A percentile compares a stretch with the other conserved stretches of the same genome.
Evolutionary conservation across 2,888 invertebrate genomes (phyloP).

Genomic region (Ditylenchus weischeri): DNA sequence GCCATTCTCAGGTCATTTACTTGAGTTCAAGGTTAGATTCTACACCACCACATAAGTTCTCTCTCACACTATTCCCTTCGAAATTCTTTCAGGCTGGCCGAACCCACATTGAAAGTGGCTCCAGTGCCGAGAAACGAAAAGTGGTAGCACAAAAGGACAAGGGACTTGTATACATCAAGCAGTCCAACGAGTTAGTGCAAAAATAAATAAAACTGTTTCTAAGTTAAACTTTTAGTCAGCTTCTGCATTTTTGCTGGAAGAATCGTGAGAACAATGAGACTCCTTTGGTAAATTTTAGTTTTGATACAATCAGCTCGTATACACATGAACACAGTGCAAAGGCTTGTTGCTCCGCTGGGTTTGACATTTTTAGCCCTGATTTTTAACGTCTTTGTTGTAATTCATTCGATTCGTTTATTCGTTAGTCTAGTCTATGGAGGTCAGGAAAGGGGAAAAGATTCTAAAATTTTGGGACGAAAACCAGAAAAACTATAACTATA

Average conservation of each 20-base stretch:
- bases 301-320: too few species aligned
- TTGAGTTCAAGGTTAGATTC: conserved; percentile 38
- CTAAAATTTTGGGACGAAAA: too few species aligned
- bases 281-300: conserved; percentile 26
- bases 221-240: conserved; percentile 6
- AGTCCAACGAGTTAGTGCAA: conserved; percentile 65
- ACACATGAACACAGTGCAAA: too few species aligned
- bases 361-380: too few species aligned
- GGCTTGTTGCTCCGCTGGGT: too few species aligned
- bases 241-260: conserved; percentile 97
- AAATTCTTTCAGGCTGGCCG: conserved; percentile 44
- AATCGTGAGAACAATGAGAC: conserved; percentile 77
- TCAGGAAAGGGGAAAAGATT: too few species aligned
- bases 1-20: conserved; percentile 26
- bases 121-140: conserved; percentile 52
- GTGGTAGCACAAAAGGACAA: conserved; percentile 68
- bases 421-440: too few species aligned
- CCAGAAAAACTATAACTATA: too few species aligned
- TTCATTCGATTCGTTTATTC: too few species aligned
- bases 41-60: not conserved
- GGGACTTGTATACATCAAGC: conserved; percentile 88
- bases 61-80: not conserved
- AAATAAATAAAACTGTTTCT: too few species aligned
- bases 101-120: conserved; percentile 44
- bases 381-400: too few species aligned